Conservation (phyloP, 2,888 invertebrate genomes). For the Melinaea marsaeus region DNA sequence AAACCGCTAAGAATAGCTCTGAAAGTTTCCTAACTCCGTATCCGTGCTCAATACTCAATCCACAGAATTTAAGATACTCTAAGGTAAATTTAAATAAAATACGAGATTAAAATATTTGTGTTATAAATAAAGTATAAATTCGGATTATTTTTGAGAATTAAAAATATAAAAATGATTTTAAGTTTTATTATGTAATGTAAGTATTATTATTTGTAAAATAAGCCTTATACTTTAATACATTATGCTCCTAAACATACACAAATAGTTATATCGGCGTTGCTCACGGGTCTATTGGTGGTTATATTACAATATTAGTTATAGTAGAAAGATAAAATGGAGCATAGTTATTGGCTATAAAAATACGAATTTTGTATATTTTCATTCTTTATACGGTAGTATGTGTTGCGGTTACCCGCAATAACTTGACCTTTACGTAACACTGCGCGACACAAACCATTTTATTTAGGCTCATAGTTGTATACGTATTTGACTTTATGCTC, state of each 20-base stretch:
- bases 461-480: neutral
- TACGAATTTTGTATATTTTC: neutral
- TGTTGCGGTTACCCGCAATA: conserved; percentile 4
- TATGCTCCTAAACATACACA: too few species aligned
- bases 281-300: too few species aligned
- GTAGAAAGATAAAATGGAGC: neutral
- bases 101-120: conserved; percentile 12
- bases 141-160: neutral
- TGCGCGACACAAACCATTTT: neutral
- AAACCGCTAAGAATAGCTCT: neutral
- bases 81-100: conserved; percentile 18
- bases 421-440: conserved; percentile 5
- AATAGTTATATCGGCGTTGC: too few species aligned
- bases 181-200: too few species aligned
- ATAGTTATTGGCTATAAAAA: neutral
- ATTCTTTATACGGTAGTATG: conserved; percentile 3
- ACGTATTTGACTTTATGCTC: too few species aligned
- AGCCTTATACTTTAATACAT: too few species aligned
- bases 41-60: conserved; percentile 21
- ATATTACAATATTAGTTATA: too few species aligned
- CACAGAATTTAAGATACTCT: conserved; percentile 24
- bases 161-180: too few species aligned
- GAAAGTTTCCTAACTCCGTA: conserved; percentile 16
- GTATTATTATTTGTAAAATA: too few species aligned
- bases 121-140: neutral